Evolutionary conservation across 2,888 invertebrate genomes (phyloP).

Genomic region (Eilema depressum): DNA sequence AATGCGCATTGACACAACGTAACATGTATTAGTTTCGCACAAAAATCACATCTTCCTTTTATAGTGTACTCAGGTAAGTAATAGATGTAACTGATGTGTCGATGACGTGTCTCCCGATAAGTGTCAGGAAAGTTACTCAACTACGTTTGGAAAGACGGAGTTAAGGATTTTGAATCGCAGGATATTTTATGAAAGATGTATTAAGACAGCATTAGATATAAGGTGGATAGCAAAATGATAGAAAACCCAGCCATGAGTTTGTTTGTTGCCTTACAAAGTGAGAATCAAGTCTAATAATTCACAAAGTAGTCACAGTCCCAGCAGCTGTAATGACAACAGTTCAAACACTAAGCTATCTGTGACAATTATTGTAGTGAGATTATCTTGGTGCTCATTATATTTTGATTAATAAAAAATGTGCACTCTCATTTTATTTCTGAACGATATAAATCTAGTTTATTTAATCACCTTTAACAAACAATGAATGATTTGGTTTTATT

Average conservation of each 20-base stretch:
- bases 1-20: not conserved
- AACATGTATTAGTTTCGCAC: not conserved
- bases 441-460: too few relatives aligned
- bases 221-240: not conserved
- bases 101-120: not conserved
- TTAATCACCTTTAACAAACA: too few relatives aligned
- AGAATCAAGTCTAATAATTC: not conserved
- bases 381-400: too few relatives aligned
- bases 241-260: not conserved
- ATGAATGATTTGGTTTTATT: too few relatives aligned
- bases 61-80: not conserved
- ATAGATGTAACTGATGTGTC: not conserved
- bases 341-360: not conserved
- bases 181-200: not conserved
- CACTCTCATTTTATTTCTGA: too few relatives aligned
- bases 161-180: not conserved
- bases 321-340: not conserved
- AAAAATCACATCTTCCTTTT: not conserved
- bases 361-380: too few relatives aligned
- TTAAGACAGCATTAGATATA: not conserved
- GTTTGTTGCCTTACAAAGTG: not conserved
- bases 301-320: not conserved
- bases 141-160: not conserved
- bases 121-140: not conserved
- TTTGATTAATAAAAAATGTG: too few relatives aligned